A percentile compares a stretch with the other conserved stretches of the same genome.
Conservation (phyloP, 2,888 invertebrate genomes). For the Nomada hirtipes region DNA sequence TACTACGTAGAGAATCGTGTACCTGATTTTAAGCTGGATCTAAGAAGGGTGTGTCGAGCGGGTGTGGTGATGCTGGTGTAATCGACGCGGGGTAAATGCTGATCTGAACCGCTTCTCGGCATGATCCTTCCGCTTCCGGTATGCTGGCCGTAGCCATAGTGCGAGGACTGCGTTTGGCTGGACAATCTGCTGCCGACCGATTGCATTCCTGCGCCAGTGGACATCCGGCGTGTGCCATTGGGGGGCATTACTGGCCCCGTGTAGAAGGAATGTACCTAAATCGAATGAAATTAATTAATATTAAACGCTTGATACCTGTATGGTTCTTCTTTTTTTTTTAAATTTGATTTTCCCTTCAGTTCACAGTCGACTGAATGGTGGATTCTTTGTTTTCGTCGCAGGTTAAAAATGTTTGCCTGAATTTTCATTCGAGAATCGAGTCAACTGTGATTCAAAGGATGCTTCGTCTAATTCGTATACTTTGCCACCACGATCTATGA, state of each 20-base stretch:
- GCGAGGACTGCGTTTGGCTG: conserved; percentile 84
- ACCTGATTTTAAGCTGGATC: conserved; percentile 92
- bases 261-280: conserved; percentile 93
- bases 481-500: conserved; percentile 35
- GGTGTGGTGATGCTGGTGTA: conserved; percentile 90
- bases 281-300: conserved; percentile 18
- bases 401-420: background rate
- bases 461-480: conserved; percentile 19
- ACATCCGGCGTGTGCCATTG: conserved; percentile 87
- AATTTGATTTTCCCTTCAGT: conserved; percentile 5
- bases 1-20: background rate
- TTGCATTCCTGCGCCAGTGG: conserved; percentile 87
- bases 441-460: conserved; percentile 34
- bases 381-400: too few relatives aligned
- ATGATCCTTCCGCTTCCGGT: conserved; percentile 86
- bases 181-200: conserved; percentile 83
- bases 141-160: conserved; percentile 85
- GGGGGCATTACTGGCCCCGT: conserved; percentile 86
- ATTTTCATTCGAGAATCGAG: background rate
- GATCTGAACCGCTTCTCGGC: conserved; percentile 96
- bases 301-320: background rate
- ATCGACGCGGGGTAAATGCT: conserved; percentile 94
- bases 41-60: conserved; percentile 91
- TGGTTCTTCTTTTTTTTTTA: background rate
- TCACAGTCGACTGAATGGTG: conserved; percentile 14